phyloP scores from a whole-genome alignment of 1,140 invertebrate genomes.

The Zophobas morio region DNA sequence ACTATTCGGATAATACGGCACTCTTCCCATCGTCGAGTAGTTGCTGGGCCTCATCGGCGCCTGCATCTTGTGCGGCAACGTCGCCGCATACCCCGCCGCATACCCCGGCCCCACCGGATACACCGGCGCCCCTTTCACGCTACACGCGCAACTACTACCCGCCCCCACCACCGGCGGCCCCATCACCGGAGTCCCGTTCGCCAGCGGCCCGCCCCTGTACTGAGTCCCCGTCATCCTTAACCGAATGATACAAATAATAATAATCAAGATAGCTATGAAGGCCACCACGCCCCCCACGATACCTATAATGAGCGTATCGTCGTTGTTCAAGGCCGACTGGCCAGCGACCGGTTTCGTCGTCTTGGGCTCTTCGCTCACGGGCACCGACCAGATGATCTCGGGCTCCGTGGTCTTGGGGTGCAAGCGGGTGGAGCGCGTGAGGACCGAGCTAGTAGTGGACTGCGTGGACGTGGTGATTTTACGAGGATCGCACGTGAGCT shows the following conservation, averaged over 20 bases:
- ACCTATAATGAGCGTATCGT: conserved; percentile 92
- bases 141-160: conserved; percentile 69
- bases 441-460: conserved; percentile 66
- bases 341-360: conserved; percentile 72
- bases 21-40: conserved; percentile 68
- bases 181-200: conserved; percentile 71
- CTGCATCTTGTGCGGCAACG: conserved; percentile 74
- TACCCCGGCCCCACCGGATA: conserved; percentile 71
- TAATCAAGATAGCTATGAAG: conserved; percentile 89
- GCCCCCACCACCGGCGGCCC: conserved; percentile 67
- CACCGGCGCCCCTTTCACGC: conserved; percentile 69
- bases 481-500: conserved; percentile 81
- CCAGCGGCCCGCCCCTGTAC: conserved; percentile 77
- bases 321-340: conserved; percentile 79
- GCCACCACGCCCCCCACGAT: conserved; percentile 93
- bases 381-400: conserved; percentile 90
- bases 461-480: conserved; percentile 71
- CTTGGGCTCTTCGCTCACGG: conserved; percentile 72
- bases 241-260: conserved; percentile 89
- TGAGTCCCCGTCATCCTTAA: conserved; percentile 77
- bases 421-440: conserved; percentile 67
- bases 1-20: conserved; percentile 65
- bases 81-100: conserved; percentile 72
- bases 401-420: conserved; percentile 78
- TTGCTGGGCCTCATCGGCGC: conserved; percentile 70